These are phyloP conservation scores for Netelia virgata DNA, from an alignment of 2,888 invertebrate species.

Conservation along the genomic window DNA sequence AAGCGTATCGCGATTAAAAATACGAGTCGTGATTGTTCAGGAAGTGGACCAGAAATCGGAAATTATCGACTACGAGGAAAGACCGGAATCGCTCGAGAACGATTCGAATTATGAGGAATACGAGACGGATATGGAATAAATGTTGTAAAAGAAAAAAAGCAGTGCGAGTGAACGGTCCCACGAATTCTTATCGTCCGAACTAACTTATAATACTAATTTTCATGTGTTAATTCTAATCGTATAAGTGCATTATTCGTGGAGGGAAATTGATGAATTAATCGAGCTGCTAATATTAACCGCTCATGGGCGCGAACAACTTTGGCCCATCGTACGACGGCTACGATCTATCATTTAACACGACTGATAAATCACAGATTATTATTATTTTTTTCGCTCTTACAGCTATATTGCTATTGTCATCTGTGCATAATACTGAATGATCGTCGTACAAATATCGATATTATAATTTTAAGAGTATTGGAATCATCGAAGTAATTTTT, in stretches of 20 bases:
- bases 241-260: not conserved
- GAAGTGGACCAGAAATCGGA: slow-evolving; percentile 16
- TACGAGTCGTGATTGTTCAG: slow-evolving; percentile 7
- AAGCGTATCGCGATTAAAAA: not conserved
- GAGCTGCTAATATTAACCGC: slow-evolving; percentile 17
- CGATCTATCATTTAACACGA: slow-evolving; percentile 31
- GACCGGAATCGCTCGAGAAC: slow-evolving; percentile 8
- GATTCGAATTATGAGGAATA: slow-evolving; percentile 42
- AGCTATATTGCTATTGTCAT: slow-evolving; percentile 55
- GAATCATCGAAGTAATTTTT: not conserved
- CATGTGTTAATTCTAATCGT: not conserved
- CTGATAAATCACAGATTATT: slow-evolving; percentile 55
- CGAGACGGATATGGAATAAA: slow-evolving; percentile 34
- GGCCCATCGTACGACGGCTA: slow-evolving; percentile 10
- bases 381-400: slow-evolving; percentile 20
- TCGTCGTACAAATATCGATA: slow-evolving; percentile 19
- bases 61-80: slow-evolving; percentile 3
- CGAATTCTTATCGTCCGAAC: not conserved
- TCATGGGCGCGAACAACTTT: slow-evolving; percentile 31
- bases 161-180: not conserved
- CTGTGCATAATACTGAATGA: slow-evolving; percentile 64
- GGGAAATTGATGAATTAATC: not conserved
- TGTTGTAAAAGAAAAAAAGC: not conserved
- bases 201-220: slow-evolving; percentile 1
- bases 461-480: not conserved